Evolutionary conservation across 2,888 invertebrate genomes (phyloP), one percentile per base, ranked within the genome.

Genomic region (Ophion costatus): DNA sequence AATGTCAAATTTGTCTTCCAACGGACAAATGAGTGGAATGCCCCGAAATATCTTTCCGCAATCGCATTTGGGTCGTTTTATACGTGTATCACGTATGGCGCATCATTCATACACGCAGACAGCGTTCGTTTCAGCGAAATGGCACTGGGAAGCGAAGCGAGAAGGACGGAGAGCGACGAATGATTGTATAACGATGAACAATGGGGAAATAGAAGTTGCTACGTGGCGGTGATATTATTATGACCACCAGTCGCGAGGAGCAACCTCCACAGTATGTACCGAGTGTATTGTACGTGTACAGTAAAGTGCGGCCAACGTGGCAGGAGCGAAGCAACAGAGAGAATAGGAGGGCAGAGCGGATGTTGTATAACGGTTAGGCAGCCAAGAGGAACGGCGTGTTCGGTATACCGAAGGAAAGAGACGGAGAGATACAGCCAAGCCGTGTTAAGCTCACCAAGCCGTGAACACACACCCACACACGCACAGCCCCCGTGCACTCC

Each of bases 361-460:
- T 93, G 93, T 93, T 93, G 93, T 93, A 93, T 93, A 93, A 93
- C 93, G 93, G 93, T 93, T 93, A 93, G 92, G 90, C 93, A 93
- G 92, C 93, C 92, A 93, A 93, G 93, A 93, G 93, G 93, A 93
- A 93, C 93, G 92, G 89, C 76, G 84, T 74, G 83, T 80, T 80
- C 85, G 69, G 74, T 78, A 59, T 64, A 42, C 59, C 70, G 77
- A 78, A 69, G 56, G 73, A 74, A 22, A 59, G 73, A 64, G 70
- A 45, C 59, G 42, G 67, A 56, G 59, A n/a, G 80, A 74, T 61
- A 66, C 57, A 70, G 56, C 29, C 76, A 57, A 64, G 79, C 57
- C 73, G 84, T 69, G 77, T 69, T 74, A 84, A 78, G 69, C 77
- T 78, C 81, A 78, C 69, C 81, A 84, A 80, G 64, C 84, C 78